Conservation (phyloP, 2,113 vertebrate genomes). For the Hippolais icterina region DNA sequence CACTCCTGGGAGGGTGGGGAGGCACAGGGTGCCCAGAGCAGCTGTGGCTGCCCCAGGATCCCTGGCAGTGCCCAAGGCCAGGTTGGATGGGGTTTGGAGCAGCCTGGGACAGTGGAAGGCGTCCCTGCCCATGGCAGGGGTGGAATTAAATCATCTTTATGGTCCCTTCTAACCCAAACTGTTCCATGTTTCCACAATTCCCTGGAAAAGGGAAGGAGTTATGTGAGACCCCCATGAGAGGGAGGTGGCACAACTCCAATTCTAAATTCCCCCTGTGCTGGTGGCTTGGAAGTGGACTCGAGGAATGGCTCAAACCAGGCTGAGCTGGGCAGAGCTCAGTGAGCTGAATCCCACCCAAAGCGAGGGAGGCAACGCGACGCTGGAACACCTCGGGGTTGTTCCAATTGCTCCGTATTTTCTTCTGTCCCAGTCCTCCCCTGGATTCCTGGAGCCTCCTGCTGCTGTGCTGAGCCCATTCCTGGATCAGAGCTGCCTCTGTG, state of each 20-base stretch:
- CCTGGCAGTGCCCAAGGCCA: neutral
- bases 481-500: neutral
- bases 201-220: neutral
- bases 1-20: neutral
- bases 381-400: neutral
- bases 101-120: fast-evolving
- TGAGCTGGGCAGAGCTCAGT: neutral
- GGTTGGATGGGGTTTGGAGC: fast-evolving
- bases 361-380: neutral
- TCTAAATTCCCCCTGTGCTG: neutral
- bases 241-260: neutral
- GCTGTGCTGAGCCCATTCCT: neutral
- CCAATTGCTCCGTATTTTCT: neutral
- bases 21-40: neutral
- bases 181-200: neutral
- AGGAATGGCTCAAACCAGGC: neutral
- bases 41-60: neutral
- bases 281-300: neutral
- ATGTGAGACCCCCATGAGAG: neutral
- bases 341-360: constrained; percentile 1
- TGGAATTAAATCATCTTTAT: neutral
- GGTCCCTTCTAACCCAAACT: neutral
- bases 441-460: neutral
- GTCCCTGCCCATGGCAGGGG: neutral
- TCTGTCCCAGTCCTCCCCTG: neutral